These are phyloP conservation scores for Silurus lanzhouensis DNA, from an alignment of 2,797 vertebrate genomes.

Conservation along the genomic window DNA sequence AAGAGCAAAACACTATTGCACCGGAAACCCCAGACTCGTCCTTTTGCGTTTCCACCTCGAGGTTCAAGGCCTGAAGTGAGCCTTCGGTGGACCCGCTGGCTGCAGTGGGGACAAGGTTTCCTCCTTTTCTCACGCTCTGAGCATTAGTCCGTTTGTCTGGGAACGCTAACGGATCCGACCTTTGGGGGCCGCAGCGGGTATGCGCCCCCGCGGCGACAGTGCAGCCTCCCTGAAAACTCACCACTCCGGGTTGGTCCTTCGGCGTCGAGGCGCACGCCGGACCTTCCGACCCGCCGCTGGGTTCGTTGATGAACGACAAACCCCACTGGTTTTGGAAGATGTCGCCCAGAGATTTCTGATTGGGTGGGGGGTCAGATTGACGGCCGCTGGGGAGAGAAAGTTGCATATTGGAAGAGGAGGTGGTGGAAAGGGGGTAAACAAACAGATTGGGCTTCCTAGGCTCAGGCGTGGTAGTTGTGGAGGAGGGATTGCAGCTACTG, in stretches of 20 bases:
- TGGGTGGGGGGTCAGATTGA: slow-evolving; percentile 78
- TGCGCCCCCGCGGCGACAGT: slow-evolving; percentile 71
- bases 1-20: slow-evolving; percentile 83
- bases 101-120: slow-evolving; percentile 56
- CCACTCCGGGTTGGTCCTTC: slow-evolving; percentile 75
- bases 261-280: slow-evolving; percentile 66
- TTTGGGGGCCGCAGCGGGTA: slow-evolving; percentile 71
- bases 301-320: slow-evolving; percentile 98
- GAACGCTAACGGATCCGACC: slow-evolving; percentile 79
- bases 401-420: slow-evolving; percentile 97
- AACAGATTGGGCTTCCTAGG: slow-evolving; percentile 94
- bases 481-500: slow-evolving; percentile 69
- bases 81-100: slow-evolving; percentile 67
- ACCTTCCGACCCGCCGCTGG: slow-evolving; percentile 80
- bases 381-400: slow-evolving; percentile 86
- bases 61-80: slow-evolving; percentile 74
- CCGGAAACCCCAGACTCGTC: slow-evolving; percentile 78
- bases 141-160: slow-evolving; percentile 88
- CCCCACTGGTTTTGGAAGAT: slow-evolving; percentile 99
- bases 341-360: slow-evolving; percentile 95
- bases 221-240: slow-evolving; percentile 83
- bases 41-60: slow-evolving; percentile 76
- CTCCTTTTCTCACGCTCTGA: slow-evolving; percentile 75
- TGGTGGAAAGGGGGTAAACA: slow-evolving; percentile 83
- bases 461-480: slow-evolving; percentile 75